Base-by-base conservation (phyloP, 2,888 invertebrate species). In the Margaritifera margaritifera region DNA sequence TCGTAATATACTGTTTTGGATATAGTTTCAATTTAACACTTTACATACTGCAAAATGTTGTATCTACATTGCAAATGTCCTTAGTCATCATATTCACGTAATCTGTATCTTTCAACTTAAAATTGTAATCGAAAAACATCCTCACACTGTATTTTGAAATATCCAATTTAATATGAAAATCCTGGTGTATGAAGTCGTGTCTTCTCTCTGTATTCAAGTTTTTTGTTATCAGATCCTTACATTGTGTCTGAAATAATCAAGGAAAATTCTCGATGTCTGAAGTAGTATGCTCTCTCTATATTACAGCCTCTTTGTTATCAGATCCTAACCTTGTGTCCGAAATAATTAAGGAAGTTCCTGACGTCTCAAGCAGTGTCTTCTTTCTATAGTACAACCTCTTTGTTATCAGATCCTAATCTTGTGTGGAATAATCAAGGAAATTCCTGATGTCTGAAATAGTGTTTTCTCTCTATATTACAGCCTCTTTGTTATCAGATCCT, bases 341-440 rank as follows among this genome's bases (percentile, higher is more conserved):
- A 22, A 58, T 75, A 8, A 60, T 78, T 20, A 66, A 68, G 58
- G 78, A 75, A 58, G 73, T n/a, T n/a, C n/a, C n/a, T n/a, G n/a
- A n/a, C n/a, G n/a, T n/a, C n/a, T n/a, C n/a, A n/a, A n/a, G n/a
- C n/a, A 42, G 11, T 42, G 11, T 42, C 42, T 42, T 0, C 8
- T 31, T 8, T 31, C 8, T 42, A n/a, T 27, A 42, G 52, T 59
- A n/a, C 42, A 69, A 69, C 66, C 6, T 67, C 69, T 15, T 59
- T 78, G 8, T 54, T 75, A 22, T 74, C 78, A 15, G 75, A 78
- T 54, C 78, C 75, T 11, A 69, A 66, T 22, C 67, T 75, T 53
- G 71, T 78, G 11, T 54, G 71, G 73, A 22, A 56, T 78, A 18
- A 60, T 78, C 20, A 66, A 68, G 55, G 78, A 75, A 58, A 42